A percentile compares a stretch with the other conserved stretches of the same genome.
Conservation (phyloP, 2,113 vertebrate species). For the Suricata suricatta region DNA sequence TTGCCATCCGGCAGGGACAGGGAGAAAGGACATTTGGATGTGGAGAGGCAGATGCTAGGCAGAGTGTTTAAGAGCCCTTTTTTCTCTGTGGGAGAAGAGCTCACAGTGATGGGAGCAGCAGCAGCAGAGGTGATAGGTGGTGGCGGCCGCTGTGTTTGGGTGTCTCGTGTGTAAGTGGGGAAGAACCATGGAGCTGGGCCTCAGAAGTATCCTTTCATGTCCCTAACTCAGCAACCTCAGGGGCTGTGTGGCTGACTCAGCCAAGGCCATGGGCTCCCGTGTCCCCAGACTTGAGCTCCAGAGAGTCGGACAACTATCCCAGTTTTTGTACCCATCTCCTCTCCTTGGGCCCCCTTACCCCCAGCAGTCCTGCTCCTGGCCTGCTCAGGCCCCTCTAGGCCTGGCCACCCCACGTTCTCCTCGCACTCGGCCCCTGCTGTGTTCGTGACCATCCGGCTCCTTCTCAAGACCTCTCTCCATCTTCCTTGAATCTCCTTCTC, state of each 20-base stretch:
- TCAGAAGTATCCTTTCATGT: background rate
- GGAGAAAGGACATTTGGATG: background rate
- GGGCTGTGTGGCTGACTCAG: background rate
- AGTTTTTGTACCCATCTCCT: background rate
- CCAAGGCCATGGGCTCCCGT: fast-evolving
- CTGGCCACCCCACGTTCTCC: fast-evolving
- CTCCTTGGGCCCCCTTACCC: too few relatives aligned
- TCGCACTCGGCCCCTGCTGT: too few relatives aligned
- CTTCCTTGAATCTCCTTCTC: background rate
- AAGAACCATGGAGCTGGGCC: background rate
- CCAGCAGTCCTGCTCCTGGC: too few relatives aligned
- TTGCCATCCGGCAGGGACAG: background rate
- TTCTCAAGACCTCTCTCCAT: background rate
- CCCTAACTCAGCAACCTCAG: background rate
- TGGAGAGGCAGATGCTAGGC: too few relatives aligned
- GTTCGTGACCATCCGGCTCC: too few relatives aligned
- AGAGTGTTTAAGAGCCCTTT: background rate
- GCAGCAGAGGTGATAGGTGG: background rate
- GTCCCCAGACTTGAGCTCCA: background rate
- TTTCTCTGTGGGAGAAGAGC: background rate
- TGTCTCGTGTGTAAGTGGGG: too few relatives aligned
- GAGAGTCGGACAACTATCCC: background rate
- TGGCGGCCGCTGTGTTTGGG: fast-evolving
- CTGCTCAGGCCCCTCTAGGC: fast-evolving
- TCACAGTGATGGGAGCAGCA: background rate